A percentile compares a stretch with the other conserved stretches of the same genome.
Evolutionary conservation across 2,888 invertebrate species (phyloP).

Genomic region (Ornithoptera alexandrae): DNA sequence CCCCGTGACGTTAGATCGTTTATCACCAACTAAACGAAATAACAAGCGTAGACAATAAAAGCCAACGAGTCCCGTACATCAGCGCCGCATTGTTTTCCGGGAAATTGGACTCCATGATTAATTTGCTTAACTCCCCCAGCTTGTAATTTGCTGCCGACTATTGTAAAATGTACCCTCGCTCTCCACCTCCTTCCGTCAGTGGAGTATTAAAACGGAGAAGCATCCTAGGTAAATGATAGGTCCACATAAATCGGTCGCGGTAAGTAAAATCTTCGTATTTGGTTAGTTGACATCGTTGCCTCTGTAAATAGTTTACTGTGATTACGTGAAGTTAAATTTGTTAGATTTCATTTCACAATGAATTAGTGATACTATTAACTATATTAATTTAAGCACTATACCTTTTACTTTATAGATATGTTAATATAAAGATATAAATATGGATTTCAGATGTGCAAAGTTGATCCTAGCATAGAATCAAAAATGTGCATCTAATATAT

Average conservation of each 20-base stretch:
- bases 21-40: conserved; percentile 11
- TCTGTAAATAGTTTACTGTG: conserved; percentile 61
- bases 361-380: not conserved
- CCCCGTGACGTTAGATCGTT: not conserved
- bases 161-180: conserved; percentile 40
- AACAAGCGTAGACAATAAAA: conserved; percentile 47
- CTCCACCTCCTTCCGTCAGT: conserved; percentile 32
- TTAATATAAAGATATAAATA: too few relatives aligned
- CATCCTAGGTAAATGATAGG: conserved; percentile 31
- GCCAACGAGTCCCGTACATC: conserved; percentile 51
- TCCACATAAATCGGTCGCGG: conserved; percentile 41
- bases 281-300: conserved; percentile 66
- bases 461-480: too few relatives aligned
- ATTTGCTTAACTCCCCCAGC: conserved; percentile 73
- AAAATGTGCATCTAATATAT: too few relatives aligned
- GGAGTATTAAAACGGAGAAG: conserved; percentile 10
- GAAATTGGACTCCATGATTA: conserved; percentile 75
- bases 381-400: too few relatives aligned
- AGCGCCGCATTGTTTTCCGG: conserved; percentile 71
- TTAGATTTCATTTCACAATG: conserved; percentile 45
- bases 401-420: too few relatives aligned
- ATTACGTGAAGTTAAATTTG: conserved; percentile 53
- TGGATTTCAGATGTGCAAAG: too few relatives aligned
- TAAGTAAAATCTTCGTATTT: conserved; percentile 60
- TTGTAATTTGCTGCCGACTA: conserved; percentile 64